Base-by-base conservation (phyloP, 2,797 vertebrate species). In the Apodemus agrarius region DNA sequence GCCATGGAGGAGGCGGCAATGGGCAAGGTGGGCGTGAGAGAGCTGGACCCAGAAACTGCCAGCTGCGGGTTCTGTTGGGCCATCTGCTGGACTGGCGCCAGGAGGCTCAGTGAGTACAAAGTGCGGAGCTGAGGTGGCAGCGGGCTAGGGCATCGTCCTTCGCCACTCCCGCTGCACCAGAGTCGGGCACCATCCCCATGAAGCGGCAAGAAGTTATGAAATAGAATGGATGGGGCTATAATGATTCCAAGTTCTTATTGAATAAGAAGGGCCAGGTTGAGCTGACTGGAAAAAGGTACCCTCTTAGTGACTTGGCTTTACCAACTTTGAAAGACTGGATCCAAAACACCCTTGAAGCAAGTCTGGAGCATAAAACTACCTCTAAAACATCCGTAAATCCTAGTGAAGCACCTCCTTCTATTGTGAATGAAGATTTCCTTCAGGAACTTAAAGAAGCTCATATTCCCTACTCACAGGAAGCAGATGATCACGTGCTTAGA, bases 201-300 rank as follows among this genome's bases (percentile, higher is more conserved):
- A 46, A 46, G 46, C 7, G 99, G 98, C 99, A 99, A 98, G 99
- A 99, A 98, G 97, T 99, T 97, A 99, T 99, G 99, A 99, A 99
- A 97, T 99, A 99, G 99, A 99, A 99, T 91, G 99, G 99, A 96
- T 99, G 99, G 99, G 99, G 99, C 94, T 99, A 99, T 98, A 99
- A 98, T 96, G 99, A 99, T 96, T 99, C 99, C 88, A 99, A 98
- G 98, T 99, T 99, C 94, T 95, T 99, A 94, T 99, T 99, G 97
- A 99, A 99, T 98, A 99, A 99, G 98, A 99, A 99, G 97, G 99
- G 99, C 83, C 99, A 99, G 98, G 98, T 99, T 95, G 99, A 99
- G 98, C 99, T 99, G 97, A 99, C 99, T 65, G 99, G 99, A 74
- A 99, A 99, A 99, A 99, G 99, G 99, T 99, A 99, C 98, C 99